Percentiles rank a stretch among this genome's conserved stretches.
phyloP scores from a whole-genome alignment of 2,113 vertebrate species.

The Cavia aperea region DNA sequence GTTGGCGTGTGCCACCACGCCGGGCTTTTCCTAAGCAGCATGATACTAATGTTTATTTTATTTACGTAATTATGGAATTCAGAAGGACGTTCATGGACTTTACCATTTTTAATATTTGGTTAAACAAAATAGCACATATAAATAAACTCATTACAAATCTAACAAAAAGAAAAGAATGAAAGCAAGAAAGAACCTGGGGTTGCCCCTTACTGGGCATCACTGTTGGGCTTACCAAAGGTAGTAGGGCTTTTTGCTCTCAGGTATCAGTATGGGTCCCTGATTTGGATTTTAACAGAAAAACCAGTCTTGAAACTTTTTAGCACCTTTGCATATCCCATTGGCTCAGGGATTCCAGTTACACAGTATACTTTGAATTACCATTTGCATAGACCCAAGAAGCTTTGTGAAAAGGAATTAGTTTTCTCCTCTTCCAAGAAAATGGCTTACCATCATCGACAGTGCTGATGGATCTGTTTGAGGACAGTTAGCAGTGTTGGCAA shows the following conservation, averaged over 20 bases:
- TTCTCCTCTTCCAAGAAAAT: slow-evolving; percentile 61
- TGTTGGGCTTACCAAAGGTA: slow-evolving; percentile 43
- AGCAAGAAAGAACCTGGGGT: slow-evolving; percentile 73
- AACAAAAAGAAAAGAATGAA: slow-evolving; percentile 69
- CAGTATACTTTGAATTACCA: slow-evolving; percentile 60
- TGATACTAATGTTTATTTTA: slow-evolving; percentile 55
- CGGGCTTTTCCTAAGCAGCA: not conserved
- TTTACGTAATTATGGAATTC: slow-evolving; percentile 67
- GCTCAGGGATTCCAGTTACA: slow-evolving; percentile 70
- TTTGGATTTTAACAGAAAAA: slow-evolving; percentile 68
- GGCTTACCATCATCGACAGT: slow-evolving; percentile 73
- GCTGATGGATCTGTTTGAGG: slow-evolving; percentile 67
- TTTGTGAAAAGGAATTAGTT: not conserved
- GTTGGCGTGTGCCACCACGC: too few relatives aligned
- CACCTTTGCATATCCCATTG: slow-evolving; percentile 74
- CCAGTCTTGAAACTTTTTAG: slow-evolving; percentile 41
- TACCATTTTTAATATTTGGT: slow-evolving; percentile 81
- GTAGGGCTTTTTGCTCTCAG: slow-evolving; percentile 42
- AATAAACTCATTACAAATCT: slow-evolving; percentile 82
- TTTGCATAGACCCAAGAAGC: slow-evolving; percentile 61
- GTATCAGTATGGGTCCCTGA: slow-evolving; percentile 68
- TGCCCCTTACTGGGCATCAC: slow-evolving; percentile 56
- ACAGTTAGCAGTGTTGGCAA: slow-evolving; percentile 45
- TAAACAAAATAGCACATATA: slow-evolving; percentile 88
- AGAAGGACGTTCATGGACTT: slow-evolving; percentile 63